Base-by-base conservation (phyloP, 2,888 invertebrate genomes). In the Stegophylla sp. region DNA sequence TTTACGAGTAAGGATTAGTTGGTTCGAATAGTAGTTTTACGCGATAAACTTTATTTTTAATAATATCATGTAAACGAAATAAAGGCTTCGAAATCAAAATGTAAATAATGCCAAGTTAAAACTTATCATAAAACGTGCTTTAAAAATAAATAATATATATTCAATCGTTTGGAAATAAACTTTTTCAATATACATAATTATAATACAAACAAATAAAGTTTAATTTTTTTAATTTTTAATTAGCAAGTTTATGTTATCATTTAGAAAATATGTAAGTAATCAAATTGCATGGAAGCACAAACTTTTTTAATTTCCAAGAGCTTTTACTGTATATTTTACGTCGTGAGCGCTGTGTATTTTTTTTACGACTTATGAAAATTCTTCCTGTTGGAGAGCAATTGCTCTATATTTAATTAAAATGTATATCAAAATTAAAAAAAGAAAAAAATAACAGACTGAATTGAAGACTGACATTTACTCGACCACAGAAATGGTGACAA, bases 241-340 rank as follows among this genome's bases (percentile, higher is more conserved):
- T 53, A 75, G 64, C 64, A 66, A 75, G 51, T 75, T 75, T 43
- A 41, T 64, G 41, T 20, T 75, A 64, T 64, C 51, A n/a, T 75
- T 75, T 53, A 23, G 34, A 51, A 75, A 48, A 64, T 53, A 64
- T 64, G 53, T 64, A 53, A 64, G 75, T 64, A 64, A 75, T 64
- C 75, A 75, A 75, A 64, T 75, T 41, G 41, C 34, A 41, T 17
- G 23, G 26, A 51, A 64, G 12, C 23, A 23, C 34, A 75, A 75
- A 75, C 64, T 75, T 75, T 75, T 75, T 75, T 75, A 75, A 75
- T 75, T 75, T 75, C 12, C 63, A 26, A 75, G n/a, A 51, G 64
- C 41, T 64, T 64, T 51, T 64, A 51, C 51, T 51, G 41, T 64
- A 41, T 64, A 53, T 75, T 64, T 64, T 53, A 64, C 53, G 53